Base-by-base conservation (phyloP, 37 sponge, comb jelly and placozoan species). In the Hormiphora californensis region DNA sequence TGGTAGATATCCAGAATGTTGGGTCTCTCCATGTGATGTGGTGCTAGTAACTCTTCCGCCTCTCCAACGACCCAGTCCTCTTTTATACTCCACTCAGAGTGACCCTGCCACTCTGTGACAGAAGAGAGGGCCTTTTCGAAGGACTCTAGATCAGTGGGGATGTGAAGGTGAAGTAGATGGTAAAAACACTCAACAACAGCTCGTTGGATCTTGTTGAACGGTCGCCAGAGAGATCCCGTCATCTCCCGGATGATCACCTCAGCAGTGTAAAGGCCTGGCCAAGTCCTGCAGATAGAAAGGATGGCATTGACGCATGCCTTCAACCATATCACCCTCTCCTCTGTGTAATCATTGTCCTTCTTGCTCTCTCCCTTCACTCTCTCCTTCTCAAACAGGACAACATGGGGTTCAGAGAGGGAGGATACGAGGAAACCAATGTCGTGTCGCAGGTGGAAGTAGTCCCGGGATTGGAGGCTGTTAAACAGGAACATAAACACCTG, bases 401-500 rank as follows among this genome's bases (percentile, higher is more conserved):
- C 40, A 28, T 32, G 43, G 32, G 81, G 81, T 25, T 73, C 81
- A 25, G 81, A 73, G 15, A 73, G 46, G 5, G 81, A 73, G 1
- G 81, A 43, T 28, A 73, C 81, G n/a, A 73, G 44, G 46, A 73
- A 73, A 32, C 81, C 81, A 5, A 73, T 36, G 25, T 73, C 81
- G 25, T 73, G 40, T 41, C 35, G 43, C 32, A 73, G 17, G 43
- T 73, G 81, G n/a, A 73, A 43, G 35, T 43, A 73, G 81, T 73
- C 43, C 22, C 81, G 3, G 23, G 81, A 43, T n/a, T n/a, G 21
- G 32, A 73, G 46, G 43, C 43, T 73, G 46, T 73, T 73, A 19
- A 73, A 73, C 22, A 73, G 44, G 44, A 36, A 73, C 81, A 73
- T 73, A 28, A 73, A 73, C 21, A 73, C 81, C 43, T 73, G 81